Base-by-base conservation (phyloP, 53 echinoderm and acorn worm genomes). In the Arbacia lixula region DNA sequence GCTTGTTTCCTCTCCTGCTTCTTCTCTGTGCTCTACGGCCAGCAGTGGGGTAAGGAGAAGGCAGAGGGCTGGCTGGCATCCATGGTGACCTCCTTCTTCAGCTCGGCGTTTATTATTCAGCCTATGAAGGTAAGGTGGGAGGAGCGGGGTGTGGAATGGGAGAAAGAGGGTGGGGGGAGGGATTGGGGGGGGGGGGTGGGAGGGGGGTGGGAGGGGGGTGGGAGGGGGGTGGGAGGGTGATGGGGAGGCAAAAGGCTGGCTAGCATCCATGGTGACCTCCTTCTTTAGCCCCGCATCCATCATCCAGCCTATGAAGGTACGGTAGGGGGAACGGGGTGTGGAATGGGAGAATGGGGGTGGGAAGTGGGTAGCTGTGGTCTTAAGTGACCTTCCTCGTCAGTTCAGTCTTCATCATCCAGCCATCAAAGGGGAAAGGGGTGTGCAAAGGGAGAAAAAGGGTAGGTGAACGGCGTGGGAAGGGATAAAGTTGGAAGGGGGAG, bases 31-130 rank as follows among this genome's bases (percentile, higher is more conserved):
- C 65, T 93, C 2, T 93, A 93, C 80, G 87, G 93, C 66, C 43
- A 90, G 49, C 58, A 93, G 42, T 93, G 93, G 93, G 93, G 93
- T 0, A 33, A 42, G 29, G 82, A 93, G 84, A 90, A 90, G 35
- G 79, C 93, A 3, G 30, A 40, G 20, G 90, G 90, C 65, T 93
- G 93, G 93, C 65, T 93, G 35, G 52, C 50, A 5, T 76, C 93
- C 40, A 93, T 93, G 85, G n/a, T 93, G 69, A 40, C 84, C 17
- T 93, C 93, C 3, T 84, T 93, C 71, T 84, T 90, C 73, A 90
- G 87, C 71, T 93, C 93, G 24, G 93, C 90, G 40, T 61, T 93
- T 3, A 17, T 93, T 8, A 90, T 90, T 35, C 93, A 93, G 67
- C 93, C 93, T 28, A 49, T 90, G 37, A 90, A 93, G 93, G 93